Base-by-base conservation (phyloP, 2,888 invertebrate genomes). In the Poecilus cupreus region DNA sequence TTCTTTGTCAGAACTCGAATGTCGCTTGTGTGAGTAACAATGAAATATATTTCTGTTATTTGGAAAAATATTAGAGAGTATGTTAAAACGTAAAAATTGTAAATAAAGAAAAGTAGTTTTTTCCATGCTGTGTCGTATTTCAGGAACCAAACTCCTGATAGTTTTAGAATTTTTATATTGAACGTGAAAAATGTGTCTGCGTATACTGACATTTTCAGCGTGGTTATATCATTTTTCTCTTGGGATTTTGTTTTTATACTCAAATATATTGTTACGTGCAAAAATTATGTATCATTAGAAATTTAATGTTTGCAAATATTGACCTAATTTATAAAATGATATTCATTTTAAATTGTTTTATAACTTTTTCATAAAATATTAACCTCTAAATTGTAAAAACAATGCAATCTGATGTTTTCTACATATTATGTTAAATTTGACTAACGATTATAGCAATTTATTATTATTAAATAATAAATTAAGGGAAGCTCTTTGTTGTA, bases 111-210 rank as follows among this genome's bases (percentile, higher is more conserved):
- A 13, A 39, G 18, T 37, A 68, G 16, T 0, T 68, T 68, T 68
- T 68, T 68, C 64, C 64, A 68, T 18, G 8, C 2, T 68, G 37
- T 16, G 5, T 68, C 64, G 11, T 68, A 68, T 1, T 68, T 68
- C 32, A 68, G 37, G 37, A 37, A 68, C 64, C 64, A 68, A 3
- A 39, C 39, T 16, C 64, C 64, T 16, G 64, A 16, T 18, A 68
- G 18, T 68, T 37, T 68, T n/a, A 68, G 18, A 16, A 68, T 16
- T 37, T 18, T 37, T 68, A 37, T 68, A 13, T 39, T 68, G 18
- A 68, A 68, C 18, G 8, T 11, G 10, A 68, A 68, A 18, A 68
- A 68, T 16, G 0, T 37, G 8, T 32, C 37, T 37, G 37, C 37
- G 64, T 37, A 37, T 13, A 37, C 18, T 2, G 37, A 16, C 64